Evolutionary conservation across 2,888 invertebrate species (phyloP).

Genomic region (Hyposoter dolosus): DNA sequence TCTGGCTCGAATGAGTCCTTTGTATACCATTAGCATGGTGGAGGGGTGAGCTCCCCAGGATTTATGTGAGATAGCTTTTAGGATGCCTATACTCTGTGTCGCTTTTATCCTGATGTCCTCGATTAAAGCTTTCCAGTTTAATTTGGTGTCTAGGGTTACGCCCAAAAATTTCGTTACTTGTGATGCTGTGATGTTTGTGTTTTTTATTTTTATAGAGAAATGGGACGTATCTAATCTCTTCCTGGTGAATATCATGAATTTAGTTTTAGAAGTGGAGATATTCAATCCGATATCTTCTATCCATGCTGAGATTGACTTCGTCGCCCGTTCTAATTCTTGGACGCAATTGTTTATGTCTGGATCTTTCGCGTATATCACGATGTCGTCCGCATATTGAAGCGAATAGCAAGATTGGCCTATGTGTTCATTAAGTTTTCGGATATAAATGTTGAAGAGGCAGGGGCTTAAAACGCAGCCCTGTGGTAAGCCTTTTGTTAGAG

Average conservation of each 20-base stretch:
- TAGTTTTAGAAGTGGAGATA: slow-evolving; percentile 15
- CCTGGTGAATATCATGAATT: slow-evolving; percentile 24
- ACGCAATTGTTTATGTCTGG: background rate
- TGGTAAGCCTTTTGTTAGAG: slow-evolving; percentile 9
- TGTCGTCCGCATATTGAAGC: slow-evolving; percentile 30
- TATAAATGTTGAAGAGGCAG: slow-evolving; percentile 6
- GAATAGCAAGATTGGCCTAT: background rate
- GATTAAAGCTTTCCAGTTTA: slow-evolving; percentile 34
- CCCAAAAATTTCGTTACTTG: slow-evolving; percentile 11
- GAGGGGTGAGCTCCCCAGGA: slow-evolving; percentile 41
- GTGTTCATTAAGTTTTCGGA: slow-evolving; percentile 8
- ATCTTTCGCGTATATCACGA: background rate
- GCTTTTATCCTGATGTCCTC: background rate
- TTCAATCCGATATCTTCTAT: background rate
- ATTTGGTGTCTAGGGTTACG: slow-evolving; percentile 20
- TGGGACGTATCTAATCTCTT: background rate
- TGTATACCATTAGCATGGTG: slow-evolving; percentile 37
- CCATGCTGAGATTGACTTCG: background rate
- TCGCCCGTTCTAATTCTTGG: background rate
- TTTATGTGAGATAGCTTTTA: background rate
- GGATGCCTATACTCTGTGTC: background rate
- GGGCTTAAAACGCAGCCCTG: slow-evolving; percentile 32
- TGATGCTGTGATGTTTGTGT: background rate
- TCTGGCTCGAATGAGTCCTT: slow-evolving; percentile 41
- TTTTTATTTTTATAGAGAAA: background rate